phyloP scores from a whole-genome alignment of 2,797 vertebrate species.

The Notoglanidium macrostoma region DNA sequence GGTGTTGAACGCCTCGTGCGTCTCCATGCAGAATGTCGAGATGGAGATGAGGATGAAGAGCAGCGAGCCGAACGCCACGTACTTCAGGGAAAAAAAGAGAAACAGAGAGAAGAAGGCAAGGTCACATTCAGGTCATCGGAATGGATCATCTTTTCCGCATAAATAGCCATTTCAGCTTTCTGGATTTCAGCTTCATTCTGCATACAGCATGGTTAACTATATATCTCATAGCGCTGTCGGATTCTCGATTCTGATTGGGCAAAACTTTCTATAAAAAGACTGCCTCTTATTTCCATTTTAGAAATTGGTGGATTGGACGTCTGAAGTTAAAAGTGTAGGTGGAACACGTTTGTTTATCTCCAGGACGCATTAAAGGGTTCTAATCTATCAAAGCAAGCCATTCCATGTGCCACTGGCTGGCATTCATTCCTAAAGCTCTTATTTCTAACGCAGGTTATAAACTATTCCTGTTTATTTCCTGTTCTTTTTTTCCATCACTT shows the following conservation, averaged over 20 bases:
- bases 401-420: neutral
- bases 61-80: conserved; percentile 96
- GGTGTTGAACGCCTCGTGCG: conserved; percentile 97
- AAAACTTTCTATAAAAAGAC: neutral
- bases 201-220: neutral
- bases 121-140: neutral
- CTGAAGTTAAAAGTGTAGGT: neutral
- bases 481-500: neutral
- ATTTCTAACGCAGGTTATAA: neutral
- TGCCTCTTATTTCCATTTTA: neutral
- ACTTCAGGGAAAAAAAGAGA: conserved; percentile 74
- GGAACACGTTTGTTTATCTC: neutral
- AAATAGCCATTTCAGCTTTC: neutral
- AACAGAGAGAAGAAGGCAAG: neutral
- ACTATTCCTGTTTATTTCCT: neutral
- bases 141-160: neutral
- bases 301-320: neutral
- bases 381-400: neutral
- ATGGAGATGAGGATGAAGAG: conserved; percentile 99
- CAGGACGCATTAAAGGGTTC: neutral
- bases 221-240: neutral
- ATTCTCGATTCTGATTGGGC: neutral
- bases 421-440: neutral
- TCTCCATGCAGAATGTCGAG: conserved; percentile 99
- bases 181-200: neutral